phyloP scores from a whole-genome alignment of 2,888 invertebrate genomes.

The Limnephilus rhombicus region DNA sequence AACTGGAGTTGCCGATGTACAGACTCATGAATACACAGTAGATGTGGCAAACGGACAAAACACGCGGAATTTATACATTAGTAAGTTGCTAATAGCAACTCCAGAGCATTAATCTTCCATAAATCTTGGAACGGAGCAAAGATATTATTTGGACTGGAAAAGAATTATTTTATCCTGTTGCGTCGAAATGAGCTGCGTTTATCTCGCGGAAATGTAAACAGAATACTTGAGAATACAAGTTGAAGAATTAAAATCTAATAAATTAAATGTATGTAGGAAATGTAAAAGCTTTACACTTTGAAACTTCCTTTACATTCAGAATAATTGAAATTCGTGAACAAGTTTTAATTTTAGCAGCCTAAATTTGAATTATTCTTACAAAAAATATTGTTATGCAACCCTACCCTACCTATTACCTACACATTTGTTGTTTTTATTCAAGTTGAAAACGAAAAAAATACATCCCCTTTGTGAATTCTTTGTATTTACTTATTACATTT shows the following conservation, averaged over 20 bases:
- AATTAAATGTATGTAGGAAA: not conserved
- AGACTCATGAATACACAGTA: slow-evolving; percentile 35
- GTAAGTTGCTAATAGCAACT: slow-evolving; percentile 20
- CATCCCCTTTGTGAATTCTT: not conserved
- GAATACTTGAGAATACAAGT: not conserved
- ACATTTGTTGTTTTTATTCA: not conserved
- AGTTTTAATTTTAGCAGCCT: not conserved
- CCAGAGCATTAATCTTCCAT: slow-evolving; percentile 32
- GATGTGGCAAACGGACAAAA: slow-evolving; percentile 4
- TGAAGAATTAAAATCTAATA: not conserved
- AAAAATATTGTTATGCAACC: not conserved
- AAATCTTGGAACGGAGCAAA: slow-evolving; percentile 20
- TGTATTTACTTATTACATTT: not conserved
- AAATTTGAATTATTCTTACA: not conserved
- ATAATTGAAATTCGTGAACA: not conserved
- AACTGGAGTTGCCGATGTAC: slow-evolving; percentile 7
- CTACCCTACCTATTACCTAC: not conserved
- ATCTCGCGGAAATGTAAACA: not conserved
- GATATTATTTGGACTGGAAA: slow-evolving; percentile 42
- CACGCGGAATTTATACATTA: slow-evolving; percentile 41
- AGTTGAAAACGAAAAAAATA: not conserved
- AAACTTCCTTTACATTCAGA: not conserved
- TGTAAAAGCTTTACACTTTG: not conserved
- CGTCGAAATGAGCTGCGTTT: slow-evolving; percentile 9
- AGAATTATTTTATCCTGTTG: slow-evolving; percentile 40